phyloP scores from a whole-genome alignment of 1,140 invertebrate species.

The Thalassaphorura encarpata region DNA sequence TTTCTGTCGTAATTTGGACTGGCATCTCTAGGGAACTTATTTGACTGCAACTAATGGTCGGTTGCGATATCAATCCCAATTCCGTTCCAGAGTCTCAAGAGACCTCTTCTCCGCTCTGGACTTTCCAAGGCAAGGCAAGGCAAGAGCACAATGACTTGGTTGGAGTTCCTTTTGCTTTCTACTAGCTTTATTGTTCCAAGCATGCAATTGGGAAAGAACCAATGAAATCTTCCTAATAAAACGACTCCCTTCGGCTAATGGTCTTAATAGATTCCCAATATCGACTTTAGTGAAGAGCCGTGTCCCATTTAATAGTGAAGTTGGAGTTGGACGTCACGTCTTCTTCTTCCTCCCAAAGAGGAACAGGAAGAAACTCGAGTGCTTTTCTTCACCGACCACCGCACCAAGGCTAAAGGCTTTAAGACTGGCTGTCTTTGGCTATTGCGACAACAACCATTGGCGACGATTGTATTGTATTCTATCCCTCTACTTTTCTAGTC shows the following conservation, averaged over 20 bases:
- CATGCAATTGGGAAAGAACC: conserved; percentile 25
- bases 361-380: too few relatives aligned
- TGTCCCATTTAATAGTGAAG: conserved; percentile 9
- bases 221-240: too few relatives aligned
- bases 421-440: too few relatives aligned
- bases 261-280: conserved; percentile 33
- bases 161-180: background rate
- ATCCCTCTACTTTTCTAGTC: too few relatives aligned
- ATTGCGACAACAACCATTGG: too few relatives aligned
- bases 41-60: conserved; percentile 34
- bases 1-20: conserved; percentile 33
- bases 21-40: conserved; percentile 33
- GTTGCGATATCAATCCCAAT: conserved; percentile 34
- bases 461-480: too few relatives aligned
- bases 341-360: too few relatives aligned
- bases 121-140: conserved; percentile 2
- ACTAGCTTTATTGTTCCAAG: conserved; percentile 29
- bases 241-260: too few relatives aligned
- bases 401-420: too few relatives aligned
- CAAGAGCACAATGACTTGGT: background rate
- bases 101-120: conserved; percentile 27
- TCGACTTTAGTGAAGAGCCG: conserved; percentile 15
- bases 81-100: conserved; percentile 25
- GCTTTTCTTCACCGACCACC: too few relatives aligned
- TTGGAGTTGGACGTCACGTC: too few relatives aligned